phyloP scores from a whole-genome alignment of 2,797 vertebrate species.

The Coendou prehensilis region DNA sequence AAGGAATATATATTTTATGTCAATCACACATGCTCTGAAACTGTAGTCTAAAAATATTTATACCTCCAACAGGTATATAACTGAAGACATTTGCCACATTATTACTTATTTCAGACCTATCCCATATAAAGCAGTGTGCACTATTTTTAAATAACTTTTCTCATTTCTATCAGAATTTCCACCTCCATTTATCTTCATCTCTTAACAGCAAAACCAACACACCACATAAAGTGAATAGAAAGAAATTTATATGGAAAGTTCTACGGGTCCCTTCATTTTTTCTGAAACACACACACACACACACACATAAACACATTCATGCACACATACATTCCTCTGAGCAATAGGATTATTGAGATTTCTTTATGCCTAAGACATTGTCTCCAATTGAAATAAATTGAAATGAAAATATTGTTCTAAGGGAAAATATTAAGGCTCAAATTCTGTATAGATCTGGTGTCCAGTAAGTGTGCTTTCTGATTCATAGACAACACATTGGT shows the following conservation, averaged over 20 bases:
- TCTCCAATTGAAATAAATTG: constrained; percentile 26
- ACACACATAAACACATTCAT: background rate
- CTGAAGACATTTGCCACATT: background rate
- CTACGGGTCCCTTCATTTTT: background rate
- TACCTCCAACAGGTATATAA: background rate
- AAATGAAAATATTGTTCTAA: background rate
- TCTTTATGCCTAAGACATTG: background rate
- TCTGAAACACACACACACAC: background rate
- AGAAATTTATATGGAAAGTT: background rate
- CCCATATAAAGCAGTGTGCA: background rate
- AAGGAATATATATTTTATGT: background rate
- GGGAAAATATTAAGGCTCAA: background rate
- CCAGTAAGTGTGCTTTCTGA: background rate
- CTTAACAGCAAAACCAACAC: background rate
- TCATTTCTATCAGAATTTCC: background rate
- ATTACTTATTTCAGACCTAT: background rate
- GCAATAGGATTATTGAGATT: background rate
- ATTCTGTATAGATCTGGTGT: background rate
- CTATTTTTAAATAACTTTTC: constrained; percentile 54
- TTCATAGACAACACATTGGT: background rate
- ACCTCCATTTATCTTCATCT: background rate
- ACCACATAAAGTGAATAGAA: background rate
- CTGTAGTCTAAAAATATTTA: constrained; percentile 15
- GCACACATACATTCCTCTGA: background rate
- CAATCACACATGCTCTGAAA: background rate